These are phyloP conservation scores for Encarsia formosa DNA, from an alignment of 2,888 invertebrate species.

Conservation along the genomic window DNA sequence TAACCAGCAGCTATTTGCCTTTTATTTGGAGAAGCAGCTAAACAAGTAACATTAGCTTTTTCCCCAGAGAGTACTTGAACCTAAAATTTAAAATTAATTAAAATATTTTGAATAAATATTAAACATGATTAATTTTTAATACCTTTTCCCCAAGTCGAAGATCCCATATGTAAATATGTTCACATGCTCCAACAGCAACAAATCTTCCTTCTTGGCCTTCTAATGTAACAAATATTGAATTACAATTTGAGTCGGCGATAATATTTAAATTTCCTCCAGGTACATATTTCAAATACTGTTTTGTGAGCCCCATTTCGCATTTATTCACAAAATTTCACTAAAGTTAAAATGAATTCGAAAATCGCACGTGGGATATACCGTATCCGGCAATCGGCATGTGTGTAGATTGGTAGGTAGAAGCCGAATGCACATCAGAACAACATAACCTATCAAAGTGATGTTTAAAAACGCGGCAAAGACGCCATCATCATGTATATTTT, in stretches of 20 bases:
- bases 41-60: constrained; percentile 71
- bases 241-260: constrained; percentile 75
- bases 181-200: constrained; percentile 88
- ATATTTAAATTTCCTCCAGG: constrained; percentile 84
- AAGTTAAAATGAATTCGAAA: too few relatives aligned
- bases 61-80: constrained; percentile 76
- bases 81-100: constrained; percentile 51
- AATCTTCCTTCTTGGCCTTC: constrained; percentile 76
- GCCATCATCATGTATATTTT: too few relatives aligned
- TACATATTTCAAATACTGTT: constrained; percentile 88
- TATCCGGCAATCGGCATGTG: too few relatives aligned
- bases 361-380: too few relatives aligned
- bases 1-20: constrained; percentile 87
- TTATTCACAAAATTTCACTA: too few relatives aligned
- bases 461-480: too few relatives aligned
- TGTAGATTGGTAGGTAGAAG: too few relatives aligned
- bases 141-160: constrained; percentile 80
- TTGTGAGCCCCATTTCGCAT: constrained; percentile 75
- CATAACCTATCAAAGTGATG: too few relatives aligned
- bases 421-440: too few relatives aligned
- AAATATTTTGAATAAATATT: not conserved
- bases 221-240: constrained; percentile 73
- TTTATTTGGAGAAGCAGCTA: constrained; percentile 73
- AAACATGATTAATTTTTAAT: constrained; percentile 29
- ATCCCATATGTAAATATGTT: constrained; percentile 94